These are phyloP conservation scores for Drosophila ercepeae DNA, from an alignment of 1,140 invertebrate genomes.

Conservation along the genomic window DNA sequence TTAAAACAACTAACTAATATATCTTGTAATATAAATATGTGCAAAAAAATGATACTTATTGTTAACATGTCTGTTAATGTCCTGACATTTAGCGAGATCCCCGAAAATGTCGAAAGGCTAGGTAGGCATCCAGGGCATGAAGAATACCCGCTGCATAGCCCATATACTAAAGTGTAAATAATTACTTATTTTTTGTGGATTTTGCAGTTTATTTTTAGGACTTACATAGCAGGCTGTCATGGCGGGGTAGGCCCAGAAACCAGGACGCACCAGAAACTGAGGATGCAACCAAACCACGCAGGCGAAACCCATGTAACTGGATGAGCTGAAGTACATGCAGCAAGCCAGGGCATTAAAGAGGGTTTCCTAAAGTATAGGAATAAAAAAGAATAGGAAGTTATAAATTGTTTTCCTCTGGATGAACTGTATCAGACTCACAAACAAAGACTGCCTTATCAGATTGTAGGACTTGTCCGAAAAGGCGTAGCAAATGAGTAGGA, in stretches of 20 bases:
- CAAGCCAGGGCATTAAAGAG: constrained; percentile 90
- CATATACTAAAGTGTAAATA: constrained; percentile 86
- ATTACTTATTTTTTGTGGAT: background rate
- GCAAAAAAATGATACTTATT: background rate
- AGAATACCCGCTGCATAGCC: constrained; percentile 89
- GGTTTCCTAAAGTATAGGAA: constrained; percentile 87
- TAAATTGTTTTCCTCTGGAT: too few relatives aligned
- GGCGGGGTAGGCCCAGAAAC: constrained; percentile 89
- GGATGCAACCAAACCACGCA: constrained; percentile 90
- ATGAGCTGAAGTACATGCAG: constrained; percentile 90
- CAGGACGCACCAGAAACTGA: constrained; percentile 85
- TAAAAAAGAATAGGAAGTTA: background rate
- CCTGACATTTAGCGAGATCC: constrained; percentile 84
- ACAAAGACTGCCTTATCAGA: constrained; percentile 90
- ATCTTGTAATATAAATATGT: constrained; percentile 10
- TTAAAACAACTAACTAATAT: constrained; percentile 22
- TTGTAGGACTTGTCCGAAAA: constrained; percentile 90
- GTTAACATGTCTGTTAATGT: too few relatives aligned
- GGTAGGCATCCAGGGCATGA: constrained; percentile 90
- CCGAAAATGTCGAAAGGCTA: constrained; percentile 88
- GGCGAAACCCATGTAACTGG: constrained; percentile 90
- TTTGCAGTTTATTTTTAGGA: constrained; percentile 36
- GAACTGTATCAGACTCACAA: constrained; percentile 89
- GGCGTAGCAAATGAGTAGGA: constrained; percentile 90
- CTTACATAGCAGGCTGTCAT: constrained; percentile 94